Conservation (phyloP, 2,888 invertebrate genomes). For the Exephanes ischioxanthus region DNA sequence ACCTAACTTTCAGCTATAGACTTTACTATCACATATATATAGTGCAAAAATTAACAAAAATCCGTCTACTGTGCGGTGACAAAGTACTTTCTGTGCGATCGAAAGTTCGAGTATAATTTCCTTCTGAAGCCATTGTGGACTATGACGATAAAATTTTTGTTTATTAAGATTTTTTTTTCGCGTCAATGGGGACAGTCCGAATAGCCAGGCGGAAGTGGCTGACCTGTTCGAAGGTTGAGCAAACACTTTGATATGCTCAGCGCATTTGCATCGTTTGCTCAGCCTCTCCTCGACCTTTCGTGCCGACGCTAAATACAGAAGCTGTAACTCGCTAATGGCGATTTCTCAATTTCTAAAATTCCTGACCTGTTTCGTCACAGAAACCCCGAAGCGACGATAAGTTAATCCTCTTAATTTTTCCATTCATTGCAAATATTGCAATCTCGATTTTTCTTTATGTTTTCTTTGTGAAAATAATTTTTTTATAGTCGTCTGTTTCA, state of each 20-base stretch:
- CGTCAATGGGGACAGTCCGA: not conserved
- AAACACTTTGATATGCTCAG: slow-evolving; percentile 18
- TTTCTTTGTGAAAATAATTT: no score
- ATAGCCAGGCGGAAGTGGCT: slow-evolving; percentile 33
- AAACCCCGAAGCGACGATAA: not conserved
- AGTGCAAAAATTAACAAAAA: no score
- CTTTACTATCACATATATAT: not conserved
- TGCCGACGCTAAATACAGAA: not conserved
- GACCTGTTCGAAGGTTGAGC: slow-evolving; percentile 36
- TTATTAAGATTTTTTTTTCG: not conserved
- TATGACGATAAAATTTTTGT: not conserved
- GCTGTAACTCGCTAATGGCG: not conserved
- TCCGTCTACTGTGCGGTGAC: no score
- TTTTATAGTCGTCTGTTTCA: not conserved
- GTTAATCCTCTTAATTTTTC: no score
- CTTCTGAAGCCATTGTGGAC: not conserved
- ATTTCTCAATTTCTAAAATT: slow-evolving; percentile 33
- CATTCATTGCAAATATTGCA: no score
- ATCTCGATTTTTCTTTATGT: no score
- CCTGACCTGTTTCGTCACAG: not conserved
- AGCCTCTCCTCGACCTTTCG: slow-evolving; percentile 31
- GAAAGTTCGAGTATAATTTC: slow-evolving; percentile 17
- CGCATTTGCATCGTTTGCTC: slow-evolving; percentile 26
- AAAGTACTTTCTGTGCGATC: not conserved
- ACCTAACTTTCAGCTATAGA: not conserved